Base-by-base conservation (phyloP, 2,113 vertebrate genomes). In the Nanger granti region DNA sequence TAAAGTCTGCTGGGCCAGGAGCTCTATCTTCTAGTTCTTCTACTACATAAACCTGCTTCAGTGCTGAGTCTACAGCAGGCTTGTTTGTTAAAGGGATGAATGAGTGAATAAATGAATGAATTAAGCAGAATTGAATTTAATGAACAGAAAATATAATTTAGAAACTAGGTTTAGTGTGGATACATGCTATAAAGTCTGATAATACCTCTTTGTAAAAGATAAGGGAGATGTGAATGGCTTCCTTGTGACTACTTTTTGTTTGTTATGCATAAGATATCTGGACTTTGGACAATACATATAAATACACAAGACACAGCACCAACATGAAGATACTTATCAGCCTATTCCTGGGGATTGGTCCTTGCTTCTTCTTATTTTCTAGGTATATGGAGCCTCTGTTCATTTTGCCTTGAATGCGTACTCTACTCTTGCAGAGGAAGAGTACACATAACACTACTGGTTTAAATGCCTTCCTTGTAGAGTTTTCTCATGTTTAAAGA, bases 1-100 rank as follows among this genome's bases (percentile, higher is more conserved):
- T 91, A 87, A 93, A 49, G n/a, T 92, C 60, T 92, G 2, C 89
- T 59, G 52, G 52, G 18, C 55, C 29, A 92, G 64, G 55, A 92
- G 55, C 44, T 44, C 0, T 95, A 73, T 62, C 79, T 97, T 96
- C 69, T 89, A 47, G 41, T 94, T 95, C 76, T 95, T 91, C 84
- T 55, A 14, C 57, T 96, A 11, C 34, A 17, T 82, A 87, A 96
- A 93, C 73, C 3, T 96, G 52, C 84, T 89, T 8, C 31, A 83
- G 22, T 83, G 41, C 69, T 80, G 73, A 84, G 34, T 52, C 93
- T 64, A 34, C 20, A 91, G 55, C 79, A 87, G 34, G 52, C 41
- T 28, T 52, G 55, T 79, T 92, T 96, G 44, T 52, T 76, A n/a
- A 84, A 55, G 79, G 34, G 49, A 49, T 41, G 28, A 49, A 54